Base-by-base conservation (phyloP, 2,113 vertebrate species). In the Osmerus mordax region DNA sequence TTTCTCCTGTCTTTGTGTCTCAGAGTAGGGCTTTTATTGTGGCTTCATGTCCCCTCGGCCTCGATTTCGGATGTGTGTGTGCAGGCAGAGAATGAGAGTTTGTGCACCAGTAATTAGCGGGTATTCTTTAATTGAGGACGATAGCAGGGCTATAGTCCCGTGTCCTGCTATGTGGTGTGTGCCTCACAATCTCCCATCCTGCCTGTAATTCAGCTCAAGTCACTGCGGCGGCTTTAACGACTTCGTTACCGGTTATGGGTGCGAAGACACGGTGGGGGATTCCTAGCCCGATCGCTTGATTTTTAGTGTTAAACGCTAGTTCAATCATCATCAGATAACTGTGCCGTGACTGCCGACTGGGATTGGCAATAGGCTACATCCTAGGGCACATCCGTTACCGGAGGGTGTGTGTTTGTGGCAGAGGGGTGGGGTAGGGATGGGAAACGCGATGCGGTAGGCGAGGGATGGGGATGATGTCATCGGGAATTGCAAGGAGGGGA, bases 391-490 rank as follows among this genome's bases (percentile, higher is more conserved):
- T 77, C 60, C 15, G 25, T 60, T 73, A 53, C 53, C 7, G 13
- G 65, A 65, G n/a, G 25, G 21, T 32, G 61, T 70, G 72, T 70
- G 70, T 61, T 47, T 67, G 67, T 58, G 73, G 47, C 51, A n/a
- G 56, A 73, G 81, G 85, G 88, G 85, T 83, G 88, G 83, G 84
- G 80, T 65, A 60, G 47, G 65, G 72, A 64, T 58, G 70, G 81
- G 73, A 79, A 76, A 81, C 65, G 81, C 83, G 83, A 85, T 87
- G 87, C 81, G 82, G 86, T 79, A 86, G 64, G 68, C 75, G 85
- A 74, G 79, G 70, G 74, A 76, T 55, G 78, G 73, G 81, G 84
- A 89, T 93, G 91, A 92, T 91, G 92, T 92, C 92, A 93, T 92
- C 84, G 84, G 83, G 83, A 90, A 79, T 88, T 78, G 82, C 86